Percentiles rank a stretch among this genome's conserved stretches.
These are phyloP conservation scores for Melanotaenia pygmaea DNA, from an alignment of 2,797 vertebrate species.

Conservation along the genomic window DNA sequence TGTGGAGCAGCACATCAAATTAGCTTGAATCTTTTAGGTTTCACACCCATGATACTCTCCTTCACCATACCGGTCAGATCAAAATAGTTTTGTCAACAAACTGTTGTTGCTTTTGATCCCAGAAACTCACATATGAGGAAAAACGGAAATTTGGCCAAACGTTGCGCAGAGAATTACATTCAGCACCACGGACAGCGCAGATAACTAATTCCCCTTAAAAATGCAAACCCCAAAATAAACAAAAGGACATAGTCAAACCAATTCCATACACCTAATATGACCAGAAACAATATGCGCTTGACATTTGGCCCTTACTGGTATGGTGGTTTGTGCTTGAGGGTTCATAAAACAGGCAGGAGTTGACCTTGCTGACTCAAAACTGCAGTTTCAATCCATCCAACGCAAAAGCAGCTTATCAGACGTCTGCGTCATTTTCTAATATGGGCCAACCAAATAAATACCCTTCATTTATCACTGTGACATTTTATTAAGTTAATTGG, in stretches of 20 bases:
- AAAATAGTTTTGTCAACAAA: background rate
- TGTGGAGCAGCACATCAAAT: conserved; percentile 2
- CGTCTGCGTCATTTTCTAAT: conserved; percentile 34
- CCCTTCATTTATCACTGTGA: conserved; percentile 40
- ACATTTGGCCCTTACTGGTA: background rate
- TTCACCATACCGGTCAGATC: conserved; percentile 21
- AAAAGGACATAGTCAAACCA: background rate
- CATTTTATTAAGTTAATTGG: conserved; percentile 57
- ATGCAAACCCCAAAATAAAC: conserved; percentile 2
- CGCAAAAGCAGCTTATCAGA: conserved; percentile 20
- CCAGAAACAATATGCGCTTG: background rate
- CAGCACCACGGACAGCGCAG: conserved; percentile 76
- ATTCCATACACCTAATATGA: too few relatives aligned
- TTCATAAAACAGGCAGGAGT: background rate
- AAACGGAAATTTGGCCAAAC: conserved; percentile 10
- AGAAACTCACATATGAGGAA: background rate
- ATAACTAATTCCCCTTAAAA: conserved; percentile 37
- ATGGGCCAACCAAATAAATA: conserved; percentile 28
- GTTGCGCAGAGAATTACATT: conserved; percentile 47
- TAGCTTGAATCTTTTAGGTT: background rate
- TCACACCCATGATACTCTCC: conserved; percentile 11
- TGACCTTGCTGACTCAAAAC: conserved; percentile 16
- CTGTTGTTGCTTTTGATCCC: background rate
- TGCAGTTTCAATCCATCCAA: conserved; percentile 4
- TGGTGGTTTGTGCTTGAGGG: background rate